Evolutionary conservation across 1,140 invertebrate species (phyloP), one percentile per base, ranked within the genome.

Genomic region (Mercenaria mercenaria): DNA sequence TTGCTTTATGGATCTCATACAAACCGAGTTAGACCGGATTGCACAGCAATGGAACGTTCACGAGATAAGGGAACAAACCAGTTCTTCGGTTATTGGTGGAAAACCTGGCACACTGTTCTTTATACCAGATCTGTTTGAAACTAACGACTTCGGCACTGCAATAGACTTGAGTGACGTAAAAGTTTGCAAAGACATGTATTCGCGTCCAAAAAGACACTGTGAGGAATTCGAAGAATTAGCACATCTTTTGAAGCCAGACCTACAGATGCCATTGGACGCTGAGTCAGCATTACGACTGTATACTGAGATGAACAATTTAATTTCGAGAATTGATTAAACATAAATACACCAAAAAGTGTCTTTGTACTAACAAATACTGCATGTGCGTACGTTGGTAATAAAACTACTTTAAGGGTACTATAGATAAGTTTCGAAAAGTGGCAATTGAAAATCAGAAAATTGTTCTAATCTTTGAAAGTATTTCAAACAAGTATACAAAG

Each of bases 11-110:
- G 39, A 47, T 50, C 15, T 52, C 3, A 43, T 79, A 47, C 76
- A 79, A n/a, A n/a, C n/a, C n/a, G n/a, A n/a, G n/a, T n/a, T n/a
- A 47, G 76, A 79, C 47, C 47, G 76, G 20, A 79, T 79, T 43
- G 47, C 76, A 79, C 76, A 79, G 11, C 76, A 47, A 79, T 47
- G 76, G 39, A 79, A 79, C 29, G 47, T 79, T 79, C 76, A 79
- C 18, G 76, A 79, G 4, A 47, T 47, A 79, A 43, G 76, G 26
- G 37, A 47, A 47, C 43, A 47, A 47, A 47, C 43, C 69, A 74
- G 29, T 37, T 6, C 69, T 41, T 37, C 29, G 4, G 29, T 74
- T 37, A 74, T 37, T 37, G 8, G 39, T 41, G 69, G 37, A 74
- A 74, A 74, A 39, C 37, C 69, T 74, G 69, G 11, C 37, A 41